Base-by-base conservation (phyloP, 2,888 invertebrate genomes). In the Anodontia alba region DNA sequence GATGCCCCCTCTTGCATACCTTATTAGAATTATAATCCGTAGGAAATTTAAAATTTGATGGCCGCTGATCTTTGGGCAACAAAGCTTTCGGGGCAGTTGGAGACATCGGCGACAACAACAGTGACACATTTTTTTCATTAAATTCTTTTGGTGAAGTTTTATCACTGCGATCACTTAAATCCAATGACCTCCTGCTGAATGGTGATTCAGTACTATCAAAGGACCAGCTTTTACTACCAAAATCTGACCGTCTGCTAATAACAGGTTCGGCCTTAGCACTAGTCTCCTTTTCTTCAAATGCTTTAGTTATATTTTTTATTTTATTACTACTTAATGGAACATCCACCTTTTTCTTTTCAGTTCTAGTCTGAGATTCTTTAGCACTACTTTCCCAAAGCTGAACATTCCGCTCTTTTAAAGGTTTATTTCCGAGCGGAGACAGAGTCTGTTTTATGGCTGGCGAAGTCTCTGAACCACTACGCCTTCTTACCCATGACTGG, bases 211-310 rank as follows among this genome's bases (percentile, higher is more conserved):
- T 62, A 62, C 62, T 62, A 76, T 76, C 76, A 10, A 71, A 31
- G 3, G 76, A 71, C 70, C 70, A 46, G 20, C 72, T 76, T 38
- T 51, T 49, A 7, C 51, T 51, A 15, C 29, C 20, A 54, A 70
- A 80, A 33, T 80, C 80, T 36, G 76, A 74, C 42, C 75, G 77
- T 69, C 75, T 77, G 29, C 49, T 42, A 20, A 79, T 69, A 17
- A 73, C 78, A 26, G 83, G 81, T 26, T 31, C 66, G 5, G 74
- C 71, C 51, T 79, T 73, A 23, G 83, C 83, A 43, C 81, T 81
- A 68, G 76, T 83, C 29, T 83, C 81, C 51, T 87, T 83, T 69
- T 84, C 73, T 71, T 87, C 87, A 80, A 81, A 87, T 71, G 81
- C 80, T 73, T 84, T 72, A 12, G 77, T 81, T 31, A 87, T 80